phyloP scores from a whole-genome alignment of 2,797 vertebrate genomes.

The Tadarida brasiliensis region DNA sequence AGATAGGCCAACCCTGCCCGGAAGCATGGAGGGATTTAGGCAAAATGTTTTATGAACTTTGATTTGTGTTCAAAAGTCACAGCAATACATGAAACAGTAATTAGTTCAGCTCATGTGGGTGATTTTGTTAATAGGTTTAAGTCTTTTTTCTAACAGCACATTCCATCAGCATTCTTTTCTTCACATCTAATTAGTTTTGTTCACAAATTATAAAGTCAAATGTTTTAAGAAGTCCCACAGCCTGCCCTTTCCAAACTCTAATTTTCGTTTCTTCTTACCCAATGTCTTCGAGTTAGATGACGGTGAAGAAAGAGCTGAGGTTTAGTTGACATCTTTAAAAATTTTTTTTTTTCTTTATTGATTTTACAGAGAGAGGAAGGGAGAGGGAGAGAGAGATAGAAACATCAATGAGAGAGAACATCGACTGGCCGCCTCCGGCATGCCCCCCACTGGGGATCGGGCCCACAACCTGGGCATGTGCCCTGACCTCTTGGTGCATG shows the following conservation, averaged over 20 bases:
- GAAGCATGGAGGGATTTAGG: not conserved
- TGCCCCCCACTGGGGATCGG: too few species aligned
- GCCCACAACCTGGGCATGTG: too few species aligned
- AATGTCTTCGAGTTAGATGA: not conserved
- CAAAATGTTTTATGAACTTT: not conserved
- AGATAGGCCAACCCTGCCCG: not conserved
- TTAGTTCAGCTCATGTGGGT: not conserved
- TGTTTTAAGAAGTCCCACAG: not conserved
- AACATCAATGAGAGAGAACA: too few species aligned
- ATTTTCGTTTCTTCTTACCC: not conserved
- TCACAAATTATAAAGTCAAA: not conserved
- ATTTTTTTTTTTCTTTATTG: too few species aligned
- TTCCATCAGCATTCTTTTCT: not conserved
- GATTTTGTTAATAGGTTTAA: not conserved
- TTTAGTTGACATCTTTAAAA: not conserved
- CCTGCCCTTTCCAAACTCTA: not conserved
- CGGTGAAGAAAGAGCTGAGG: not conserved
- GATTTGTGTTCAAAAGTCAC: slow-evolving; percentile 10
- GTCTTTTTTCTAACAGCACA: not conserved
- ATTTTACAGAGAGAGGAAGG: too few species aligned
- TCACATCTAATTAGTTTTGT: not conserved
- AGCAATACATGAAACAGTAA: not conserved
- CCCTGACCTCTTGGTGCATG: too few species aligned
- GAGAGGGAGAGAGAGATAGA: too few species aligned
- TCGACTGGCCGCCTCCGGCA: too few species aligned